These are phyloP conservation scores for Nasonia vitripennis DNA, from an alignment of 1,140 invertebrate species.

Conservation along the genomic window DNA sequence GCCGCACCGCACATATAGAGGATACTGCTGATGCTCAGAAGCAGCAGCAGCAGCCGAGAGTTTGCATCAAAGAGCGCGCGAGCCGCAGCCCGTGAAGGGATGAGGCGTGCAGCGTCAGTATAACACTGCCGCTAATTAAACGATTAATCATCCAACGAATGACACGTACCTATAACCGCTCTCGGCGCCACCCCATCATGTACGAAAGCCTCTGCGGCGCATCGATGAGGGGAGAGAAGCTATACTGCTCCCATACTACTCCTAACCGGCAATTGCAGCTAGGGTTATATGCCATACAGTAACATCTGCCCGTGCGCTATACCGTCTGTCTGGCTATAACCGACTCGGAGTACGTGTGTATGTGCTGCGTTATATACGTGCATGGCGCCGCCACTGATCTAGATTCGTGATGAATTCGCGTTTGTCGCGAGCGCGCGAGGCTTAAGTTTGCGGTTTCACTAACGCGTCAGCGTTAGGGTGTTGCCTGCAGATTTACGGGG, in stretches of 20 bases:
- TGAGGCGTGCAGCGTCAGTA: constrained; percentile 60
- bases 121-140: constrained; percentile 74
- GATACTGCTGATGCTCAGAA: background rate
- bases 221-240: background rate
- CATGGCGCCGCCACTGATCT: constrained; percentile 4
- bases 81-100: constrained; percentile 33
- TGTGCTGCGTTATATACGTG: background rate
- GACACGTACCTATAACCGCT: constrained; percentile 67
- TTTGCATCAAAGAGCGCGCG: constrained; percentile 40
- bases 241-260: background rate
- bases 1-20: no score
- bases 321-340: background rate
- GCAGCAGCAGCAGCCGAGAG: background rate
- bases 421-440: background rate
- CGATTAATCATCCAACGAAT: constrained; percentile 74
- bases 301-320: background rate
- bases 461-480: constrained; percentile 4
- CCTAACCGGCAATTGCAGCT: no score
- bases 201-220: background rate
- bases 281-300: no score
- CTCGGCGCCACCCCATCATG: background rate
- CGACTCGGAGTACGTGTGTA: no score
- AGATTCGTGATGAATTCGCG: constrained; percentile 17
- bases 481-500: constrained; percentile 11
- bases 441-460: background rate